phyloP scores from a whole-genome alignment of 2,888 invertebrate genomes.

The Gymnocheta viridis region DNA sequence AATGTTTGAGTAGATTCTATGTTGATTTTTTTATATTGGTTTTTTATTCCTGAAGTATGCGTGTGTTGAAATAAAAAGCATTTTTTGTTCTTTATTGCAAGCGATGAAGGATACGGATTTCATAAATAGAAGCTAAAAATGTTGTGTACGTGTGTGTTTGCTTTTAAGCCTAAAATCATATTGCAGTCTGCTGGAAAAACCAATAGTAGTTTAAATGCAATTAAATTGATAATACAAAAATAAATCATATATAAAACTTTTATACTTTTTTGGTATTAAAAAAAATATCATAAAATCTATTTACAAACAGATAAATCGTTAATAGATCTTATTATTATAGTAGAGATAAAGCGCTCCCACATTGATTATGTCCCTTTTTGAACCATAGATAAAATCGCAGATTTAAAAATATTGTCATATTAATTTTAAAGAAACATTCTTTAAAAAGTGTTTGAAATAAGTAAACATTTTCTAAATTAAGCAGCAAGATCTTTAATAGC shows the following conservation, averaged over 20 bases:
- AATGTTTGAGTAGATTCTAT: constrained; percentile 24
- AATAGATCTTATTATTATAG: too few species aligned
- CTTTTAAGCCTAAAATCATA: constrained; percentile 16
- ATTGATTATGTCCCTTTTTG: too few species aligned
- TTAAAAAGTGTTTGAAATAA: too few species aligned
- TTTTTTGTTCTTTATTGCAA: constrained; percentile 16
- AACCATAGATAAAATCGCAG: too few species aligned
- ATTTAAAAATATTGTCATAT: too few species aligned
- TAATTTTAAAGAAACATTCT: too few species aligned
- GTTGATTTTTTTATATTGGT: neutral
- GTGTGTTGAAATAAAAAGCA: constrained; percentile 31
- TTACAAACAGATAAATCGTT: too few species aligned
- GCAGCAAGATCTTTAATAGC: too few species aligned
- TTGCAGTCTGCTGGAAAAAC: neutral
- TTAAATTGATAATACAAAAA: neutral
- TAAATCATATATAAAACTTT: neutral
- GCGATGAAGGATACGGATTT: neutral
- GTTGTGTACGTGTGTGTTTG: neutral
- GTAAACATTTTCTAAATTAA: too few species aligned
- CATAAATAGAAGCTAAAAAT: neutral
- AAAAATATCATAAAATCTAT: too few species aligned
- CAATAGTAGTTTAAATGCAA: neutral
- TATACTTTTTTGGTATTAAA: neutral
- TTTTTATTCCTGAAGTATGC: neutral
- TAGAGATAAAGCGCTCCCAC: too few species aligned